These are phyloP conservation scores for Melanotaenia pygmaea DNA, from an alignment of 2,797 vertebrate species.

Conservation along the genomic window DNA sequence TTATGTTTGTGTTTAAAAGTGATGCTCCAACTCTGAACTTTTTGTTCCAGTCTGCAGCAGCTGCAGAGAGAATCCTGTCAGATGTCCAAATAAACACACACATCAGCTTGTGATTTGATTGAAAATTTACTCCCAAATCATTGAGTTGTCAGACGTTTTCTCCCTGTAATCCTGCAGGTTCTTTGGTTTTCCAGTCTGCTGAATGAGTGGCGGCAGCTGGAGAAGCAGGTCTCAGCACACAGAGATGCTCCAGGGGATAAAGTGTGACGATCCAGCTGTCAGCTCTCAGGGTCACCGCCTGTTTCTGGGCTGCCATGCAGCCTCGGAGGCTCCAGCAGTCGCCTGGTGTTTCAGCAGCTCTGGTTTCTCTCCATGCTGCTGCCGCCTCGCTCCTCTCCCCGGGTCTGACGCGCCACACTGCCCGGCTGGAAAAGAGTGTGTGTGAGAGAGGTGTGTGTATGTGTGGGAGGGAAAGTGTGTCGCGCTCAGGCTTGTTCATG, in stretches of 20 bases:
- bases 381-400: conserved; percentile 16
- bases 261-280: not conserved
- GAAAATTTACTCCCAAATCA: not conserved
- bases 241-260: conserved; percentile 25
- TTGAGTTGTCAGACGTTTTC: not conserved
- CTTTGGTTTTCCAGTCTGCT: not conserved
- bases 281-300: not conserved
- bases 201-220: not conserved
- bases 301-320: conserved; percentile 32
- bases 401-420: conserved; percentile 29
- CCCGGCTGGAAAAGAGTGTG: conserved; percentile 10
- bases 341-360: conserved; percentile 28
- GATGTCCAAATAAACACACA: not conserved
- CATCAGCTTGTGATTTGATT: not conserved
- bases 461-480: conserved; percentile 23
- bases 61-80: not conserved
- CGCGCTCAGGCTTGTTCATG: conserved; percentile 55
- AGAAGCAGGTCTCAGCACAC: conserved; percentile 28
- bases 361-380: conserved; percentile 36
- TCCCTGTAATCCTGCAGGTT: not conserved
- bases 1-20: not conserved
- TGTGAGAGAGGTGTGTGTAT: conserved; percentile 2
- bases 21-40: not conserved
- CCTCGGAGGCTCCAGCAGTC: conserved; percentile 1
- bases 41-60: not conserved